These are phyloP conservation scores for Steinernema carpocapsae DNA, from an alignment of 2,888 invertebrate species.

Conservation along the genomic window DNA sequence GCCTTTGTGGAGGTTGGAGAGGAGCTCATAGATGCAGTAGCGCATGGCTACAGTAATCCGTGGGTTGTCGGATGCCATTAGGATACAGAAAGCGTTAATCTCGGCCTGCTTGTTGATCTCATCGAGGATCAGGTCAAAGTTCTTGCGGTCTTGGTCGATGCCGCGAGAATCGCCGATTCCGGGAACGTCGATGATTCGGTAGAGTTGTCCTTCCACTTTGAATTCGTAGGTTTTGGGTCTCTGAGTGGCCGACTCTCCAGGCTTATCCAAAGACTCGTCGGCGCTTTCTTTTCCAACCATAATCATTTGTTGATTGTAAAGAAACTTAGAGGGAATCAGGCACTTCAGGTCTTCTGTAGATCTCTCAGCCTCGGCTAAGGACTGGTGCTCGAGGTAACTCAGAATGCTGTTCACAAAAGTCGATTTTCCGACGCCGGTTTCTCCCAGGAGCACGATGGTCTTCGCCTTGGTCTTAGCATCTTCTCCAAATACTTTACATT, in stretches of 20 bases:
- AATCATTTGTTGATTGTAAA: neutral
- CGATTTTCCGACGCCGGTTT: constrained; percentile 35
- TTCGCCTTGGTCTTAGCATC: no score
- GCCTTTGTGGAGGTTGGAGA: constrained; percentile 50
- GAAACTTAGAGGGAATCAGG: neutral
- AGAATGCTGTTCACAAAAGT: constrained; percentile 26
- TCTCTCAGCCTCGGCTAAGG: constrained; percentile 23
- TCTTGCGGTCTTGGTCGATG: constrained; percentile 51
- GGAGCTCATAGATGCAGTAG: constrained; percentile 55
- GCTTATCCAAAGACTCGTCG: neutral
- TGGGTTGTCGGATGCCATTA: constrained; percentile 49
- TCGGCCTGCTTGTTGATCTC: constrained; percentile 37
- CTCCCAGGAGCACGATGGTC: constrained; percentile 37
- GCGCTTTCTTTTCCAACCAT: neutral
- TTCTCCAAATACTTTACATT: no score
- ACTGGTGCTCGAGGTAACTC: constrained; percentile 24
- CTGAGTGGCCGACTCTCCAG: constrained; percentile 30
- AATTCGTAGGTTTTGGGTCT: constrained; percentile 39
- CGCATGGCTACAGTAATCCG: constrained; percentile 45
- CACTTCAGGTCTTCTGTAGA: neutral
- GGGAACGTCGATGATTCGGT: constrained; percentile 57
- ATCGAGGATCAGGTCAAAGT: constrained; percentile 45
- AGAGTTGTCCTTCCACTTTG: neutral
- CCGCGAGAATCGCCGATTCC: constrained; percentile 59
- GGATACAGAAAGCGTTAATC: constrained; percentile 48